Percentiles rank a stretch among this genome's conserved stretches.
Evolutionary conservation across 2,797 vertebrate genomes (phyloP).

Genomic region (Pseudomugil gertrudae): DNA sequence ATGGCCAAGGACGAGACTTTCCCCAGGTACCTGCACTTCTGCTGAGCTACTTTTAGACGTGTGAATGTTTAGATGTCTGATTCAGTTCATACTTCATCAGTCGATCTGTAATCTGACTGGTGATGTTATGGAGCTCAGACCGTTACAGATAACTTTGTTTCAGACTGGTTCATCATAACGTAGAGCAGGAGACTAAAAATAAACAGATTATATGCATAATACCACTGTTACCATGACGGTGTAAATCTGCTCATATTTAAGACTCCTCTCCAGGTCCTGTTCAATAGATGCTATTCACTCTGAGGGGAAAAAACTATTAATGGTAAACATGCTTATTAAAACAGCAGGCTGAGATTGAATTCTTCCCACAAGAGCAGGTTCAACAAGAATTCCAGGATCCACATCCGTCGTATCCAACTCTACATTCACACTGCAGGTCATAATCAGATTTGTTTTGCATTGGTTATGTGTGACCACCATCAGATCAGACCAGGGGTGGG

Average conservation of each 20-base stretch:
- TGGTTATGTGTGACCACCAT: too few relatives aligned
- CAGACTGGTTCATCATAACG: neutral
- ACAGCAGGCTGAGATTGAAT: neutral
- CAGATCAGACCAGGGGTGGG: too few relatives aligned
- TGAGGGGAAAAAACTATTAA: too few relatives aligned
- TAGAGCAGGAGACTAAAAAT: neutral
- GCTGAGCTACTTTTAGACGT: slow-evolving; percentile 22
- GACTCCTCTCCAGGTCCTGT: too few relatives aligned
- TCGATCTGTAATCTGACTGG: slow-evolving; percentile 1
- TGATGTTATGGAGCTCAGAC: neutral
- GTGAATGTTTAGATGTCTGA: slow-evolving; percentile 28
- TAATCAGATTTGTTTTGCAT: too few relatives aligned
- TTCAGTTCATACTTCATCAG: neutral
- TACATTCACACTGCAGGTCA: too few relatives aligned
- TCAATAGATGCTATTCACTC: too few relatives aligned
- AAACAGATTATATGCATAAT: neutral
- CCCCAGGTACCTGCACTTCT: slow-evolving; percentile 16
- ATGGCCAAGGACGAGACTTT: slow-evolving; percentile 13
- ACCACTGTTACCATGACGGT: neutral
- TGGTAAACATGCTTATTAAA: too few relatives aligned
- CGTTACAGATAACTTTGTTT: slow-evolving; percentile 20
- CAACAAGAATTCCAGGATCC: too few relatives aligned
- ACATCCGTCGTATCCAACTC: too few relatives aligned
- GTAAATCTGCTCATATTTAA: neutral
- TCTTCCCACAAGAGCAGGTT: too few relatives aligned